Percentiles rank a stretch among this genome's conserved stretches.
phyloP scores from a whole-genome alignment of 2,797 vertebrate species.

The Epinephelus awoara region DNA sequence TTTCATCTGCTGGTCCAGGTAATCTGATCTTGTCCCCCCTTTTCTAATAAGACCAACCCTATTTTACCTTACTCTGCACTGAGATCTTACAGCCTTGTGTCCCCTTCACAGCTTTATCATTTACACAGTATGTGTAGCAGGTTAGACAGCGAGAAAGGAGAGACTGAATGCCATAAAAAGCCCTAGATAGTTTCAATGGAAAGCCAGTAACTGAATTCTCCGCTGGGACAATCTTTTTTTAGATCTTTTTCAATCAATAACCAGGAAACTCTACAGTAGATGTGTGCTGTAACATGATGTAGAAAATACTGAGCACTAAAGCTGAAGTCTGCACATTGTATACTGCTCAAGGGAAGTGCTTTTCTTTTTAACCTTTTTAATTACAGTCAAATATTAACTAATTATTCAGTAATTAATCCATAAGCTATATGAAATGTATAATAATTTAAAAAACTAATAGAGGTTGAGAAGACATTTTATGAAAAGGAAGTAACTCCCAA shows the following conservation, averaged over 20 bases:
- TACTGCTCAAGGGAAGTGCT: too few species aligned
- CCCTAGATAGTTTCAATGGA: background rate
- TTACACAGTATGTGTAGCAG: background rate
- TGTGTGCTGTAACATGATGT: background rate
- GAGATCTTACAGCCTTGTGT: background rate
- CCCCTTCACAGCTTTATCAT: background rate
- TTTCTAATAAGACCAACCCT: background rate
- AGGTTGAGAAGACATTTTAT: too few species aligned
- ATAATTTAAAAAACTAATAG: background rate
- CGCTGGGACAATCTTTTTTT: background rate
- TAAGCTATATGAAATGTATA: background rate
- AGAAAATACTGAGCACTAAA: background rate
- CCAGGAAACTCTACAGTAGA: background rate
- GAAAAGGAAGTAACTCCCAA: too few species aligned
- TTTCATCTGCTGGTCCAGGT: conserved; percentile 11
- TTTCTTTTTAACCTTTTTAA: background rate
- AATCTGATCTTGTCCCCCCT: background rate
- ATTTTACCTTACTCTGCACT: background rate
- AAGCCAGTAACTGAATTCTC: background rate
- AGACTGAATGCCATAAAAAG: background rate
- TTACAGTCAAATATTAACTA: background rate
- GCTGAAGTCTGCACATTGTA: background rate
- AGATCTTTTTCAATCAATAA: conserved; percentile 3
- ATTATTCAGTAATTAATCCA: background rate
- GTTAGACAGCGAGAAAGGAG: background rate